Conservation (phyloP, 2,888 invertebrate genomes). For the Thymelicus sylvestris region DNA sequence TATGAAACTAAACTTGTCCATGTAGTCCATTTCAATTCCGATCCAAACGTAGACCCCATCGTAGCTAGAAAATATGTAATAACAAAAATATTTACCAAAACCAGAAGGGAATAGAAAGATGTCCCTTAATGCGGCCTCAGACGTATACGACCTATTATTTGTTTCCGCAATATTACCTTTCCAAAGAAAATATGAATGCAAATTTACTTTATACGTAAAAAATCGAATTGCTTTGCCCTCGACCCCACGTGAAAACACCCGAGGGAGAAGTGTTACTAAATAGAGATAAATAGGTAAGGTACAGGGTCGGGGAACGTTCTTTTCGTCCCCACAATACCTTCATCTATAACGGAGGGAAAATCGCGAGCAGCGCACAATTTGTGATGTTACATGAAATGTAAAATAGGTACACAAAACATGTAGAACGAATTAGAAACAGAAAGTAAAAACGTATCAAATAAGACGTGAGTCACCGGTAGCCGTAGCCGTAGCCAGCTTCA, state of each 20-base stretch:
- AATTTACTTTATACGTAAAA: conserved; percentile 62
- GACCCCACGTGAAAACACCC: conserved; percentile 63
- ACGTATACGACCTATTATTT: conserved; percentile 81
- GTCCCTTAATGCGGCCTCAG: conserved; percentile 80
- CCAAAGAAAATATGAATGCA: conserved; percentile 73
- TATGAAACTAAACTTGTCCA: no score
- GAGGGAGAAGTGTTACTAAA: conserved; percentile 74
- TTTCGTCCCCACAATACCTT: conserved; percentile 13
- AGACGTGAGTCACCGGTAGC: conserved; percentile 56
- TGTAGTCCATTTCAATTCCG: conserved; percentile 33
- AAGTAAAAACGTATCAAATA: conserved; percentile 67
- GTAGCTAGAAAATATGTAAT: conserved; percentile 51
- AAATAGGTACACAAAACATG: neutral
- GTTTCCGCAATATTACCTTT: conserved; percentile 69
- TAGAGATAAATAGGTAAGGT: conserved; percentile 57
- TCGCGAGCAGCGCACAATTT: neutral
- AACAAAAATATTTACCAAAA: conserved; percentile 82
- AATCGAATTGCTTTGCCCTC: conserved; percentile 59
- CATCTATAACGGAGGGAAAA: conserved; percentile 4
- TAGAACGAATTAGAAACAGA: conserved; percentile 58
- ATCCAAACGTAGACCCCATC: conserved; percentile 28
- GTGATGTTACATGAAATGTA: neutral
- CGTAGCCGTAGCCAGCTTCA: conserved; percentile 58
- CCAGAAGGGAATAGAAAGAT: conserved; percentile 79
- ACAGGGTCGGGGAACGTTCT: conserved; percentile 17